Base-by-base conservation (phyloP, 2,797 vertebrate species). In the Danio aesculapii region DNA sequence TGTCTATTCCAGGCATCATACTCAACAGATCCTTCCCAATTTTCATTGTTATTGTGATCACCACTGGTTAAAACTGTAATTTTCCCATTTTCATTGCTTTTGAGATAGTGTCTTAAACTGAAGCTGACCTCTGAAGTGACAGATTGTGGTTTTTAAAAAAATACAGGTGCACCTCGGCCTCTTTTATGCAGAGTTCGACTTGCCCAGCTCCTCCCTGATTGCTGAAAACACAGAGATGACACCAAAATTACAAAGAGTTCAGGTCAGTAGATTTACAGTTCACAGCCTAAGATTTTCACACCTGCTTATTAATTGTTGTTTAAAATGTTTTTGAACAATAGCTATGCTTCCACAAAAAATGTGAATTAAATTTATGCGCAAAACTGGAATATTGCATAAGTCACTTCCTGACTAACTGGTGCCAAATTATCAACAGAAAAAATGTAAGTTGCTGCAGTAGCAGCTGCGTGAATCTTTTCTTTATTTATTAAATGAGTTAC, bases 121-220 rank as follows among this genome's bases (percentile, higher is more conserved):
- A 85, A 92, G 91, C 90, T 86, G 90, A 89, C 92, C 90, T 86
- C 89, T 62, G 72, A 88, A 88, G 87, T 87, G 91, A 92, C 90
- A 91, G 91, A 93, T 86, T 90, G 84, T 90, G 91, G 93, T 76
- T 30, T 30, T 30, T 83, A 92, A 90, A 88, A 89, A 84, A 91
- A 84, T 72, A 84, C 88, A 78, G 84, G 88, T 77, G 78, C 84
- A 88, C 75, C 21, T 89, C 82, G 52, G 92, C 85, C 66, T 86
- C 95, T 30, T 30, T 92, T 98, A 99, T 17, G 96, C 95, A 61
- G 95, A 96, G 90, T 95, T 98, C 57, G 97, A 97, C 90, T 96
- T 98, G 88, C 95, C 97, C 91, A 99, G 94, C 88, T 99, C 98
- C 94, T 99, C 98, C 88, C 97, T 95, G 94, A 99, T 99, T 83